Evolutionary conservation across 1,140 invertebrate genomes (phyloP).

Genomic region (Bombus sylvicola): DNA sequence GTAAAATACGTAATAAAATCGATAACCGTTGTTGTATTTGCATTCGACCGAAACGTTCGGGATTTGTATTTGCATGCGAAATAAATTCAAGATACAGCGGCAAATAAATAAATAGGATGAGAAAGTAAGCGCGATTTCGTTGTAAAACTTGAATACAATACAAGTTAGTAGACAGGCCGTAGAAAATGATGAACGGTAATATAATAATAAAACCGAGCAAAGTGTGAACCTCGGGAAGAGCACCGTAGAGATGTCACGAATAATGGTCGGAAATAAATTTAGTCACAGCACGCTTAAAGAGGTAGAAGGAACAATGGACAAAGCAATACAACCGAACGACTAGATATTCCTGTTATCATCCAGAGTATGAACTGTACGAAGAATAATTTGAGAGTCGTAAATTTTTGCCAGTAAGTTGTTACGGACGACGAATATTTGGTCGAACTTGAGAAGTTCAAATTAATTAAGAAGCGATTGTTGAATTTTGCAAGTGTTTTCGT

Average conservation of each 20-base stretch:
- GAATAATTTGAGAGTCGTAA: background rate
- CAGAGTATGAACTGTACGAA: background rate
- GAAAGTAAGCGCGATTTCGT: background rate
- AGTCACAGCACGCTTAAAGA: background rate
- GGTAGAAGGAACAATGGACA: background rate
- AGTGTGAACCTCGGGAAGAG: background rate
- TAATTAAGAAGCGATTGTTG: background rate
- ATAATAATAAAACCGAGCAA: conserved; percentile 9
- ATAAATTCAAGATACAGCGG: background rate
- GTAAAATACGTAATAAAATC: background rate
- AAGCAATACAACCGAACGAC: background rate
- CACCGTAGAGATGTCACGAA: conserved; percentile 15
- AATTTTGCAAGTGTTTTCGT: background rate
- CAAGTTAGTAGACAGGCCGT: background rate
- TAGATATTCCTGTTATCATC: background rate
- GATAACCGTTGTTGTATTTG: background rate
- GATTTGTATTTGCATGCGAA: background rate
- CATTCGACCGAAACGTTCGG: background rate
- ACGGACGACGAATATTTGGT: no score
- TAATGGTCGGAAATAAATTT: conserved; percentile 18
- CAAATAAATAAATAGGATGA: background rate
- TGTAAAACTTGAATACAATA: background rate
- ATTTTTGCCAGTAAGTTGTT: background rate
- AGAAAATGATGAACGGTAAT: conserved; percentile 3
- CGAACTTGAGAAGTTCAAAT: background rate